phyloP scores from a whole-genome alignment of 2,113 vertebrate genomes.

The Ardeotis arabs region DNA sequence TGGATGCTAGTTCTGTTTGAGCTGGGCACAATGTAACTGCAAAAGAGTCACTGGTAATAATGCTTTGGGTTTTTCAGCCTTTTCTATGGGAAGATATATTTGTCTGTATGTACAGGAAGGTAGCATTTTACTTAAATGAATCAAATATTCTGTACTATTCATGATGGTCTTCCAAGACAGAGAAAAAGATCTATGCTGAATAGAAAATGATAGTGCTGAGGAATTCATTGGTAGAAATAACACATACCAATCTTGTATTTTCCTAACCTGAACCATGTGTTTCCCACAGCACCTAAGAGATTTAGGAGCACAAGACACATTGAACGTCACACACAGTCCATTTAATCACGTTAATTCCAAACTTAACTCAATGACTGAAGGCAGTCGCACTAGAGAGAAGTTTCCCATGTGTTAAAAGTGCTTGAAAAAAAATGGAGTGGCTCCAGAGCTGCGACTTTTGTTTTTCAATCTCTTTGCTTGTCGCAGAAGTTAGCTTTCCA shows the following conservation, averaged over 20 bases:
- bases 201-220: neutral
- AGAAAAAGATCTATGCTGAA: neutral
- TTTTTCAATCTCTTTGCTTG: neutral
- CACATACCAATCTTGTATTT: neutral
- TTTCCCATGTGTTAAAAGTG: neutral
- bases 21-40: neutral
- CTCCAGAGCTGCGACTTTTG: neutral
- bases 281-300: neutral
- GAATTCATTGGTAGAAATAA: neutral
- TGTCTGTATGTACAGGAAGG: neutral
- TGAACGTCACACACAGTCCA: neutral
- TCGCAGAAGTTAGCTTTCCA: neutral
- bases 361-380: neutral
- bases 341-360: neutral
- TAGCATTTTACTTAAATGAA: neutral
- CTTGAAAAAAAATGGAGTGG: neutral
- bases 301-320: neutral
- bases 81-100: neutral
- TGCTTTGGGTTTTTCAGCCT: neutral
- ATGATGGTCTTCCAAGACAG: neutral
- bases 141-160: neutral
- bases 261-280: neutral
- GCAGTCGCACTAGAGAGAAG: neutral
- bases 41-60: neutral
- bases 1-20: neutral